Evolutionary conservation across 2,113 vertebrate species (phyloP).

Genomic region (Tetrax tetrax): DNA sequence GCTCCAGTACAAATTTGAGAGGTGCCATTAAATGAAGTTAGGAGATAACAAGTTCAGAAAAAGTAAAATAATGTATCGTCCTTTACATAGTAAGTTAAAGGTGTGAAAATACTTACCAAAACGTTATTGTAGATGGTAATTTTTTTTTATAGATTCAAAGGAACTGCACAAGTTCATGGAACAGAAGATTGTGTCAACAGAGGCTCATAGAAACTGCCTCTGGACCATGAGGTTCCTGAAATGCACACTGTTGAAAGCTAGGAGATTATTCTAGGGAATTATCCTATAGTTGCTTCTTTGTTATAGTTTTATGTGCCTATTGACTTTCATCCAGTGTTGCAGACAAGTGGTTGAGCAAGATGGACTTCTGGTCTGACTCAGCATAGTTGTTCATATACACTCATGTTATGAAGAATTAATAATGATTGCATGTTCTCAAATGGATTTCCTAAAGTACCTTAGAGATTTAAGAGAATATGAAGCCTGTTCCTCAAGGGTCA

Average conservation of each 20-base stretch:
- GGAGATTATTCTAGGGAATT: background rate
- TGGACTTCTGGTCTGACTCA: background rate
- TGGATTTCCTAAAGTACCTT: background rate
- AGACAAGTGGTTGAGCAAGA: background rate
- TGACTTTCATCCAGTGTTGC: background rate
- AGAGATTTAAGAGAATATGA: background rate
- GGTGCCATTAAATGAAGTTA: background rate
- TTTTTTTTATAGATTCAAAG: background rate
- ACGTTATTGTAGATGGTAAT: background rate
- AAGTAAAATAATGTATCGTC: background rate
- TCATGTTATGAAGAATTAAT: background rate
- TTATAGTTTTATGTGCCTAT: background rate
- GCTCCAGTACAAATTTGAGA: background rate
- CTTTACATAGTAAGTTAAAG: background rate
- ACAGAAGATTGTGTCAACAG: background rate
- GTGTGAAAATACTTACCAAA: background rate
- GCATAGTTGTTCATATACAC: background rate
- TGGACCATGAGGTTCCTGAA: background rate
- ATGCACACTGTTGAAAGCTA: background rate
- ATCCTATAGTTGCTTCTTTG: background rate
- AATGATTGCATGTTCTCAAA: background rate
- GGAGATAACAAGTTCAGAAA: background rate
- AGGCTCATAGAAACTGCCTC: background rate
- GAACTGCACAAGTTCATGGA: background rate
- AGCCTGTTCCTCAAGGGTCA: background rate